Evolutionary conservation across 2,888 invertebrate genomes (phyloP).

Genomic region (Microplitis manilae): DNA sequence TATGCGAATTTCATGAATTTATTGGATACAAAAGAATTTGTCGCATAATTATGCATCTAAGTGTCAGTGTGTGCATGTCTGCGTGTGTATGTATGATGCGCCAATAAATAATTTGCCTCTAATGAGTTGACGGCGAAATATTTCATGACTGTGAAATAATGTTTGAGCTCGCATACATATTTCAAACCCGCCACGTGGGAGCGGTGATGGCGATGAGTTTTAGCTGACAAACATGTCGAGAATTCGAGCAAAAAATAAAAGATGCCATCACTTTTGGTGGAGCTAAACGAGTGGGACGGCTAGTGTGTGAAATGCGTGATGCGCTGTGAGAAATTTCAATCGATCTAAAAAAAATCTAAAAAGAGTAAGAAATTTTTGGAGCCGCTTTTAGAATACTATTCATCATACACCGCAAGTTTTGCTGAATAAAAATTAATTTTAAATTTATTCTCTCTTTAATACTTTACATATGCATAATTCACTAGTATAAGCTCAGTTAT

Average conservation of each 20-base stretch:
- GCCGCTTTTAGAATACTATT: constrained; percentile 10
- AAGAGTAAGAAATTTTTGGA: constrained; percentile 17
- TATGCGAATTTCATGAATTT: constrained; percentile 23
- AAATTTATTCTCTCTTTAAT: too few species aligned
- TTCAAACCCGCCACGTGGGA: neutral
- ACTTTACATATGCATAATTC: too few species aligned
- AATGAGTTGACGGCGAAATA: neutral
- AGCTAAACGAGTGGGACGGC: constrained; percentile 7
- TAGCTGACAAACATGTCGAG: constrained; percentile 3
- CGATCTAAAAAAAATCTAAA: constrained; percentile 3
- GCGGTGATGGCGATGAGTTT: neutral
- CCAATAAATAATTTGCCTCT: neutral
- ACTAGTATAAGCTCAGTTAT: constrained; percentile 9
- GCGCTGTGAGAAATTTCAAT: constrained; percentile 34
- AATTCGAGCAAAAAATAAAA: constrained; percentile 21
- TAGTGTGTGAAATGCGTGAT: constrained; percentile 4
- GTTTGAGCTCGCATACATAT: neutral
- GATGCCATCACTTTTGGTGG: neutral
- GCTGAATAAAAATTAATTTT: neutral
- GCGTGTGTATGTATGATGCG: neutral
- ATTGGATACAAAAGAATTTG: constrained; percentile 12
- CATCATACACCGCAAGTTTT: neutral
- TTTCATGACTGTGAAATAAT: neutral
- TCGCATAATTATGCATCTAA: constrained; percentile 11
- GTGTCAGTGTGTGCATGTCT: too few species aligned